Evolutionary conservation across 2,113 vertebrate species (phyloP).

Genomic region (Willisornis vidua): DNA sequence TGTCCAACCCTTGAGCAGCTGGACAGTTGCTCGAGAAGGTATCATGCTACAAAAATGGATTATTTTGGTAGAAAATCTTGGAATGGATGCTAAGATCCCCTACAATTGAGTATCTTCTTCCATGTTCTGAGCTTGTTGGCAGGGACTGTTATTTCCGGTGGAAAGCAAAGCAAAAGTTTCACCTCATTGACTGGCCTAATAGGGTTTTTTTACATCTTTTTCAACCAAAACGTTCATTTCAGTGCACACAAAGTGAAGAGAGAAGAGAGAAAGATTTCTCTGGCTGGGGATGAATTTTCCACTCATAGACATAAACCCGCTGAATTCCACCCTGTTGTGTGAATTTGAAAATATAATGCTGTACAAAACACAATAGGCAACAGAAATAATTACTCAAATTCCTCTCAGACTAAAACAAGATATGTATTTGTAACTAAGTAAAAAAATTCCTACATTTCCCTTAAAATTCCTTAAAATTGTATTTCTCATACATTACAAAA

Average conservation of each 20-base stretch:
- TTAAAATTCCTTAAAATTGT: neutral
- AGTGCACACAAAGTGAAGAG: neutral
- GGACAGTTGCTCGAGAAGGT: neutral
- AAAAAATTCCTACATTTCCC: neutral
- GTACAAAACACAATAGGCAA: neutral
- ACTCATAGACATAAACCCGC: neutral
- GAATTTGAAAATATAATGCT: neutral
- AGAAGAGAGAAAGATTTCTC: neutral
- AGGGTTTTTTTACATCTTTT: neutral
- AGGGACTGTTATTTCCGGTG: neutral
- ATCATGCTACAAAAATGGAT: neutral
- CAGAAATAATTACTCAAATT: neutral
- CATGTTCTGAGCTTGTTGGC: neutral
- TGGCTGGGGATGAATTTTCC: neutral
- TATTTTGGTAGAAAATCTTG: neutral
- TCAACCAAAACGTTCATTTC: neutral
- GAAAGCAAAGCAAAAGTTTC: neutral
- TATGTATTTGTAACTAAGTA: neutral
- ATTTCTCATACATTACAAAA: neutral
- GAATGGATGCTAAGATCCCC: neutral
- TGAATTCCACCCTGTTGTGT: neutral
- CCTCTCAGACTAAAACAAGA: neutral
- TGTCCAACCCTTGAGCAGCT: neutral
- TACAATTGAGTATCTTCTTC: neutral
- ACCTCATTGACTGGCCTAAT: neutral